These are phyloP conservation scores for Leptodactylus fallax DNA, from an alignment of 2,797 vertebrate species.

Conservation along the genomic window DNA sequence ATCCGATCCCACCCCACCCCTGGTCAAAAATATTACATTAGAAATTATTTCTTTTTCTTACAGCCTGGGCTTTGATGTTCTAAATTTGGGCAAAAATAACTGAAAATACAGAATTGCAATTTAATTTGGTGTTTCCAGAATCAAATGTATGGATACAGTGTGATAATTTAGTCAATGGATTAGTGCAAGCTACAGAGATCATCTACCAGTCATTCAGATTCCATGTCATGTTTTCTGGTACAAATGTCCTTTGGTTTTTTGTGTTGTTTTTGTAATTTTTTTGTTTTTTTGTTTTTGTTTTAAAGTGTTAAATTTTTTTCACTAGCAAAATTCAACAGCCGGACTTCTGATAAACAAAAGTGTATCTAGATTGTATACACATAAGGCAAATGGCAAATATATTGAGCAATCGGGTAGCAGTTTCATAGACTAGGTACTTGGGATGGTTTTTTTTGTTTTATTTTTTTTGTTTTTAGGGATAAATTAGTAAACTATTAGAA, in stretches of 20 bases:
- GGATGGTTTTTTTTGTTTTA: not conserved
- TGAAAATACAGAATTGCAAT: conserved; percentile 64
- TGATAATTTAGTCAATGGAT: conserved; percentile 66
- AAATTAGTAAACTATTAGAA: conserved; percentile 47
- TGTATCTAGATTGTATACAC: conserved; percentile 73
- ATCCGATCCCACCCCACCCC: not conserved
- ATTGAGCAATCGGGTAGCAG: conserved; percentile 70
- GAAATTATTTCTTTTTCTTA: no score
- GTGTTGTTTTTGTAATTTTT: conserved; percentile 67
- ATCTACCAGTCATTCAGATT: conserved; percentile 64
- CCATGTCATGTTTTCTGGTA: conserved; percentile 54
- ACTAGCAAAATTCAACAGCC: conserved; percentile 66
- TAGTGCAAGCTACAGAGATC: conserved; percentile 78
- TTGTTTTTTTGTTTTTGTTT: conserved; percentile 61
- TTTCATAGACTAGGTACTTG: conserved; percentile 64
- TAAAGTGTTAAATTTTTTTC: not conserved
- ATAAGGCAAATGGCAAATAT: conserved; percentile 82
- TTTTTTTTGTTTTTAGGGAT: conserved; percentile 31
- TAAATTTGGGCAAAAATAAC: conserved; percentile 30
- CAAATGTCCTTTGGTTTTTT: conserved; percentile 80
- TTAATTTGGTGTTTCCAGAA: conserved; percentile 66
- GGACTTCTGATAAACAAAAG: conserved; percentile 70
- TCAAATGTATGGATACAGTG: conserved; percentile 69
- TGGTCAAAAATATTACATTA: not conserved
- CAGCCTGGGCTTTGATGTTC: not conserved